phyloP scores from a whole-genome alignment of 2,113 vertebrate genomes.

The Bagarius yarrelli region DNA sequence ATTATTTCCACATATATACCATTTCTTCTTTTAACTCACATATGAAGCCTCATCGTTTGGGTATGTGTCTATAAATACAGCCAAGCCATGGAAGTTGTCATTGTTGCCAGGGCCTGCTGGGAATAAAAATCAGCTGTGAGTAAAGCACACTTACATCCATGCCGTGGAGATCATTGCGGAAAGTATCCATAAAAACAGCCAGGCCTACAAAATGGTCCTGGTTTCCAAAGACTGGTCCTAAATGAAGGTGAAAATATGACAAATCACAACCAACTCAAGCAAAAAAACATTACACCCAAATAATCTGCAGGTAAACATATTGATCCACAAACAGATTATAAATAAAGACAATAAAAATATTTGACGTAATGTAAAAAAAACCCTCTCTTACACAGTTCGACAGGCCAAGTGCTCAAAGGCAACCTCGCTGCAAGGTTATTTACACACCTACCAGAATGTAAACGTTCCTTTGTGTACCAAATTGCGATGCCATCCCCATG shows the following conservation, averaged over 20 bases:
- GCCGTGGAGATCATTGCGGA: constrained; percentile 78
- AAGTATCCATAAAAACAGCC: constrained; percentile 78
- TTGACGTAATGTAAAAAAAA: neutral
- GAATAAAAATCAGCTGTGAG: constrained; percentile 58
- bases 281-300: neutral
- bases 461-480: constrained; percentile 92
- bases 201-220: constrained; percentile 75
- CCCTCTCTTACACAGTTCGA: too few species aligned
- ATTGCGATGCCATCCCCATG: constrained; percentile 94
- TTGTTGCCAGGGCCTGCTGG: constrained; percentile 90
- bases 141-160: constrained; percentile 76
- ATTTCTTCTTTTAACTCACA: constrained; percentile 73
- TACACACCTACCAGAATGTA: constrained; percentile 77
- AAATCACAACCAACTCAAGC: constrained; percentile 54
- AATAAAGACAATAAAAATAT: neutral
- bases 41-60: constrained; percentile 91
- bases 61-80: constrained; percentile 94
- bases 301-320: neutral
- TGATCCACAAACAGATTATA: neutral
- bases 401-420: neutral
- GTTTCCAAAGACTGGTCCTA: constrained; percentile 77
- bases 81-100: constrained; percentile 91
- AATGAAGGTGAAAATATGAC: constrained; percentile 68
- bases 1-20: constrained; percentile 23
- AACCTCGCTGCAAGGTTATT: neutral